Percentiles rank a stretch among this genome's conserved stretches.
Conservation (phyloP, 1,140 invertebrate species). For the Anastatus disparis region DNA sequence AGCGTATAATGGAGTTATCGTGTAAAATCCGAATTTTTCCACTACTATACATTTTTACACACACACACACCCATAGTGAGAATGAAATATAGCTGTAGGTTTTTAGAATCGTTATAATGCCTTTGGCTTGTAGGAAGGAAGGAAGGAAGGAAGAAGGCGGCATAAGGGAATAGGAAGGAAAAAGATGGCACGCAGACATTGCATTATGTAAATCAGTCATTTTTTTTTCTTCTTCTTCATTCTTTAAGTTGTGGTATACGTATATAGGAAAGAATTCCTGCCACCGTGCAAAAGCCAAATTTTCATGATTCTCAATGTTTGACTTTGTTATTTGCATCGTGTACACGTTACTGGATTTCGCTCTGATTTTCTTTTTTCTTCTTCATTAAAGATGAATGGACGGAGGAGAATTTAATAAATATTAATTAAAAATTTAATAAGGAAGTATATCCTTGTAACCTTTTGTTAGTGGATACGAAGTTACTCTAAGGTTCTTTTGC, state of each 20-base stretch:
- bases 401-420: neutral
- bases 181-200: constrained; percentile 17
- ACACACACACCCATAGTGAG: neutral
- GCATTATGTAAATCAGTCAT: constrained; percentile 42
- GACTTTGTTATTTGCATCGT: no score
- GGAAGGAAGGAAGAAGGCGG: constrained; percentile 9
- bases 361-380: neutral
- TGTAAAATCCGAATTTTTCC: constrained; percentile 19
- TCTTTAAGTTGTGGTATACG: no score
- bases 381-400: constrained; percentile 1
- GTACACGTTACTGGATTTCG: no score
- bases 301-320: no score
- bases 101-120: constrained; percentile 20
- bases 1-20: constrained; percentile 14
- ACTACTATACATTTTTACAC: neutral
- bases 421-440: constrained; percentile 30
- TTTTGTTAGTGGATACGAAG: no score
- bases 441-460: neutral
- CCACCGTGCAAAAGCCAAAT: neutral
- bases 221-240: constrained; percentile 17
- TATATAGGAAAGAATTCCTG: neutral
- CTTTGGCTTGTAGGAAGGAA: no score
- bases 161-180: neutral
- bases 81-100: constrained; percentile 31
- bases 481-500: no score